Evolutionary conservation across 2,888 invertebrate species (phyloP).

Genomic region (Drosophila hamatofila): DNA sequence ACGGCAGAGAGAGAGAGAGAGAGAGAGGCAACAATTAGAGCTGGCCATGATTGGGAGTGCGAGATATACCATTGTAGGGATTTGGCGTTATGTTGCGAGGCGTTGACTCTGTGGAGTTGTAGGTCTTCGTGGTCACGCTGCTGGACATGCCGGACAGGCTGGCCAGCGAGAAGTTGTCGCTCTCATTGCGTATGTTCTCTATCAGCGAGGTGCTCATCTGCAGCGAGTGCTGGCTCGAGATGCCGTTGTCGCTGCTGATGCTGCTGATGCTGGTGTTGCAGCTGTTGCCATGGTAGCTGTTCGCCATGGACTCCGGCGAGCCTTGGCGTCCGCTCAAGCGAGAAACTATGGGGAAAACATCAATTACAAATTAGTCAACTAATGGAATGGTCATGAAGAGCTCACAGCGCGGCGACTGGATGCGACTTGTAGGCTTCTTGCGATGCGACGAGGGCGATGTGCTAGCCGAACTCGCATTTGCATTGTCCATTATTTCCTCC

Average conservation of each 20-base stretch:
- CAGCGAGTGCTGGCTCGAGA: slow-evolving; percentile 77
- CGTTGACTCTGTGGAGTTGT: slow-evolving; percentile 83
- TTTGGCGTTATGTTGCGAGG: slow-evolving; percentile 84
- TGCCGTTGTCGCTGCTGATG: slow-evolving; percentile 76
- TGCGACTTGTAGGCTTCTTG: slow-evolving; percentile 84
- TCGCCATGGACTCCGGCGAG: slow-evolving; percentile 91
- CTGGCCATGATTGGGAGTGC: background rate
- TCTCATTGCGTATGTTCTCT: slow-evolving; percentile 84
- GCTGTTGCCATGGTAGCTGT: slow-evolving; percentile 88
- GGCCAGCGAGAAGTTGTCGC: slow-evolving; percentile 86
- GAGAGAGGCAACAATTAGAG: background rate
- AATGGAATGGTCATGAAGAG: background rate
- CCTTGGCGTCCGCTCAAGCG: slow-evolving; percentile 85
- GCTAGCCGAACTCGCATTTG: slow-evolving; percentile 80
- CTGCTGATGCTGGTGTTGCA: slow-evolving; percentile 74
- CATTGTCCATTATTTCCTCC: slow-evolving; percentile 88
- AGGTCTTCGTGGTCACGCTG: slow-evolving; percentile 79
- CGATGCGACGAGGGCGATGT: slow-evolving; percentile 84
- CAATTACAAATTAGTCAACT: slow-evolving; percentile 39
- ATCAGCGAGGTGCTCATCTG: slow-evolving; percentile 85
- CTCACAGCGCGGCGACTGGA: slow-evolving; percentile 85
- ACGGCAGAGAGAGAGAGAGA: too few relatives aligned
- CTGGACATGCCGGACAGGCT: slow-evolving; percentile 71
- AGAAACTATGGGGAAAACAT: slow-evolving; percentile 81
- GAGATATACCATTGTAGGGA: slow-evolving; percentile 82